These are phyloP conservation scores for Ladona fulva DNA, from an alignment of 1,140 invertebrate species.

Conservation along the genomic window DNA sequence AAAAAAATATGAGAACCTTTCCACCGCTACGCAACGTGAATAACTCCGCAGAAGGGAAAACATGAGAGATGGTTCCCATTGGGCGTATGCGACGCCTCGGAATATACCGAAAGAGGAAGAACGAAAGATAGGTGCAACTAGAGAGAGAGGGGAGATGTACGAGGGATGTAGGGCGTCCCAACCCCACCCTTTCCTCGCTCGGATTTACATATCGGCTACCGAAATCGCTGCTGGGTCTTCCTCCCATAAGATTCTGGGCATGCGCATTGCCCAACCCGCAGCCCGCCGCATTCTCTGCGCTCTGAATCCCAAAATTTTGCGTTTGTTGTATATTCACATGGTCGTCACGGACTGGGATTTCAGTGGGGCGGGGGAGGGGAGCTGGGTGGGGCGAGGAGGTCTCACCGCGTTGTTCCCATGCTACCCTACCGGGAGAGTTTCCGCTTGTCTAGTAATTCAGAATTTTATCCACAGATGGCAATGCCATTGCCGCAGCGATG, in stretches of 20 bases:
- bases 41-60: not conserved
- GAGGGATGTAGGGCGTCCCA: no score
- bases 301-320: not conserved
- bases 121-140: not conserved
- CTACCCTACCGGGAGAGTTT: no score
- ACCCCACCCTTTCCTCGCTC: not conserved
- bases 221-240: not conserved
- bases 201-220: not conserved
- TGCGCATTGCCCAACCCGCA: not conserved
- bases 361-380: not conserved
- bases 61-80: no score
- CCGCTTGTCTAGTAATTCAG: not conserved
- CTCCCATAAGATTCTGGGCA: not conserved
- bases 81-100: no score
- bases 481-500: slow-evolving; percentile 1
- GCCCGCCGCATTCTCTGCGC: not conserved
- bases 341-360: not conserved
- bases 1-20: not conserved
- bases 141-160: no score
- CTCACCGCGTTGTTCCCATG: no score
- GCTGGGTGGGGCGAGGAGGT: not conserved
- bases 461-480: slow-evolving; percentile 9
- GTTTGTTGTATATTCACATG: not conserved
- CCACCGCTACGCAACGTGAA: not conserved
- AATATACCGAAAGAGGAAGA: no score